Evolutionary conservation across 1,140 invertebrate species (phyloP).

Genomic region (Lepidotrigona ventralis): DNA sequence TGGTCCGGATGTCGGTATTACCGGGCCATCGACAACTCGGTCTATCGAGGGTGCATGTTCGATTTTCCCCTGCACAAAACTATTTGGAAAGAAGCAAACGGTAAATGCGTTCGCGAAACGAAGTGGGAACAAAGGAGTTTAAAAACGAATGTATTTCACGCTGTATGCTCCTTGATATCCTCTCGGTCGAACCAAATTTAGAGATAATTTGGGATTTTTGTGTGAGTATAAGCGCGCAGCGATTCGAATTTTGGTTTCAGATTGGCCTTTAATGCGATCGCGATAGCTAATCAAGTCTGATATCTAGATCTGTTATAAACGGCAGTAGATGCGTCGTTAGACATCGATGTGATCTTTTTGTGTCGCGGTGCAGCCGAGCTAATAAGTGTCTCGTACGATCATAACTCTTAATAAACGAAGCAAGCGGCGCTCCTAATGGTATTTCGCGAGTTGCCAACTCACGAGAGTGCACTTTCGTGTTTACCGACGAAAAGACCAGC

Average conservation of each 20-base stretch:
- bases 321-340: background rate
- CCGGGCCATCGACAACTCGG: conserved; percentile 30
- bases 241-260: background rate
- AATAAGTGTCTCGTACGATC: conserved; percentile 60
- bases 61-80: background rate
- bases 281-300: background rate
- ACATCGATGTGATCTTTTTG: conserved; percentile 11
- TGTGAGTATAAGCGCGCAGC: no score
- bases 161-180: no score
- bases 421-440: conserved; percentile 60
- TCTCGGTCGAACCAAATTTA: background rate
- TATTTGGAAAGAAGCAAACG: conserved; percentile 13
- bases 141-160: background rate
- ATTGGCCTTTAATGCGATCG: background rate
- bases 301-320: background rate
- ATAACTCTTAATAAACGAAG: conserved; percentile 63
- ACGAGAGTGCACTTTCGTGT: conserved; percentile 65
- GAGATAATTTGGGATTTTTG: no score
- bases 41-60: conserved; percentile 9
- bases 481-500: conserved; percentile 45
- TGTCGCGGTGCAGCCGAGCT: conserved; percentile 9
- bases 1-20: conserved; percentile 61
- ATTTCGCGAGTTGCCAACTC: conserved; percentile 56
- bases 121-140: background rate
- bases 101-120: background rate